Evolutionary conservation across 2,797 vertebrate species (phyloP).

Genomic region (Enteromius mattozi): DNA sequence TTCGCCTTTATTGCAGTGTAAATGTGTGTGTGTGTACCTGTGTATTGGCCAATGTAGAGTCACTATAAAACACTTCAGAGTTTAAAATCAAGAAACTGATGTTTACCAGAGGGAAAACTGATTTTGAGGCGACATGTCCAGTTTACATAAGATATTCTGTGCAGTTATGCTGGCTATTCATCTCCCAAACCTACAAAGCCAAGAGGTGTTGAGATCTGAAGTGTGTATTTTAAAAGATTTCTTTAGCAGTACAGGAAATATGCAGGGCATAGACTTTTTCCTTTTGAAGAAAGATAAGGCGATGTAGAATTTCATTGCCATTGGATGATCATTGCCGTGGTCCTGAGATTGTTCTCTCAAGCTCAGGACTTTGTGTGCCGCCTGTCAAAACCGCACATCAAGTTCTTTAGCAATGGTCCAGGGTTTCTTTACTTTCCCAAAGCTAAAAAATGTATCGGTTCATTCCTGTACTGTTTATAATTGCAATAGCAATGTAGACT

Average conservation of each 20-base stretch:
- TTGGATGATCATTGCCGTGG: neutral
- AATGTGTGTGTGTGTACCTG: no score
- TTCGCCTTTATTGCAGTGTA: neutral
- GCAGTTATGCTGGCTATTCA: neutral
- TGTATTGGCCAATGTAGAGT: neutral
- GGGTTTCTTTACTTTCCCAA: neutral
- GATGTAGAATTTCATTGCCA: neutral
- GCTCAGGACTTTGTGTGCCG: neutral
- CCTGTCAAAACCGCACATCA: neutral
- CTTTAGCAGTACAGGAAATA: neutral
- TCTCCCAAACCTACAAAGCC: neutral
- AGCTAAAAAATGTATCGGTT: neutral
- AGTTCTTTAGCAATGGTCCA: neutral
- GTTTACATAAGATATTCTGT: slow-evolving; percentile 6
- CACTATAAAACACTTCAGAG: slow-evolving; percentile 1
- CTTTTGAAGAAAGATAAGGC: neutral
- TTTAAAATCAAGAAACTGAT: neutral
- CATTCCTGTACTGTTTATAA: neutral
- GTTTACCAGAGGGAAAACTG: neutral
- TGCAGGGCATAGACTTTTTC: neutral
- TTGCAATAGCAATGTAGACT: no score
- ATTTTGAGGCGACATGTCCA: neutral
- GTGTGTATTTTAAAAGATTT: neutral
- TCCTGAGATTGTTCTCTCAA: neutral
- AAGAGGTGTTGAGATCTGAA: slow-evolving; percentile 7